phyloP scores from a whole-genome alignment of 2,113 vertebrate genomes.

The Dromiciops gliroides region DNA sequence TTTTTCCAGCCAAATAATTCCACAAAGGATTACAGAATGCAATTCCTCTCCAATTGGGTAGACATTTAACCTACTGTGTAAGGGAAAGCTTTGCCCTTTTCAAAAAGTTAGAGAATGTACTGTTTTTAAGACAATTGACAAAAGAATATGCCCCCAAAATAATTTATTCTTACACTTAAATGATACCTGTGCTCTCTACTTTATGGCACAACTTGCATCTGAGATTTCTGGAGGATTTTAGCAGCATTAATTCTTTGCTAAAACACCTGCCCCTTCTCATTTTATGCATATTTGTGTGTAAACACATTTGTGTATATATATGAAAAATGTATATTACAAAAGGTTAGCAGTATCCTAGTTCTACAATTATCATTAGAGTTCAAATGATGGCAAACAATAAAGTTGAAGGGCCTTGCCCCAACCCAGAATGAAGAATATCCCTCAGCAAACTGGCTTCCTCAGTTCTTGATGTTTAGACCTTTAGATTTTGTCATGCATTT shows the following conservation, averaged over 20 bases:
- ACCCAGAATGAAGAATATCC: not conserved
- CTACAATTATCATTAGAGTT: not conserved
- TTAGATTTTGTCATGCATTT: not conserved
- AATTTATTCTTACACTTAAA: not conserved
- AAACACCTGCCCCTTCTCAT: not conserved
- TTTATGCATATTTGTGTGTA: not conserved
- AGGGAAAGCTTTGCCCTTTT: not conserved
- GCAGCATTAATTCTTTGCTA: not conserved
- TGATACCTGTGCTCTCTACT: not conserved
- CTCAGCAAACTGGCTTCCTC: not conserved
- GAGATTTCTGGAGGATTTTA: not conserved
- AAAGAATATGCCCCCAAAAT: not conserved
- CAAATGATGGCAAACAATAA: not conserved
- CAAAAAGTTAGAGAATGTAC: not conserved
- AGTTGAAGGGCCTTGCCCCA: not conserved
- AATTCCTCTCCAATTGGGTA: not conserved
- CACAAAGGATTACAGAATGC: not conserved
- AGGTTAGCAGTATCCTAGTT: not conserved
- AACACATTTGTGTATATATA: not conserved
- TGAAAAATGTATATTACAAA: not conserved
- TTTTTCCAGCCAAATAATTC: constrained; percentile 7
- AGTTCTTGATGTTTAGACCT: not conserved
- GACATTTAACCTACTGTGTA: not conserved
- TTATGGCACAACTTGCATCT: not conserved
- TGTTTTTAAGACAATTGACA: not conserved